These are phyloP conservation scores for Polylopha cassiicola DNA, from an alignment of 2,888 invertebrate species.

Conservation along the genomic window DNA sequence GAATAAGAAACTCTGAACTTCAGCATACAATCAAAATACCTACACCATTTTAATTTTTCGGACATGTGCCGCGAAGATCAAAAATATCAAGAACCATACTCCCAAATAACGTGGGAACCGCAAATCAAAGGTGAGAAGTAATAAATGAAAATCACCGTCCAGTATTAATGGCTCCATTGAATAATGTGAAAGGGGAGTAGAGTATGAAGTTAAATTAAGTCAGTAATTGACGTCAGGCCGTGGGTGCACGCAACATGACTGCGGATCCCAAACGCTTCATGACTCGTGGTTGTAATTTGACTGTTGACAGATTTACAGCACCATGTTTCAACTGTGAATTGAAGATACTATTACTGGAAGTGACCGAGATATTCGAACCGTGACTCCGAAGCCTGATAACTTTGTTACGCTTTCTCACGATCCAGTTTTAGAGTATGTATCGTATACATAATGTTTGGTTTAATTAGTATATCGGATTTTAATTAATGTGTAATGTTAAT, in stretches of 20 bases:
- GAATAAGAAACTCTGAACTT: too few relatives aligned
- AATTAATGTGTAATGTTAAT: too few relatives aligned
- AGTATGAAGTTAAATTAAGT: slow-evolving; percentile 4
- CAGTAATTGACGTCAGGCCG: slow-evolving; percentile 5
- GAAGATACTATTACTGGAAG: slow-evolving; percentile 34
- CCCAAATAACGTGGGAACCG: slow-evolving; percentile 3
- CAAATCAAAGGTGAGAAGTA: slow-evolving; percentile 15
- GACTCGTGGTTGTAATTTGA: slow-evolving; percentile 52
- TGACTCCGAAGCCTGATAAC: slow-evolving; percentile 14
- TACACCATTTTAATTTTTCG: too few relatives aligned
- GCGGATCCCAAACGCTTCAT: slow-evolving; percentile 35
- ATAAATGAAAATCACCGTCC: slow-evolving; percentile 6
- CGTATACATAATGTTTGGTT: too few relatives aligned
- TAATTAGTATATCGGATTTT: too few relatives aligned
- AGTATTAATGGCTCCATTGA: slow-evolving; percentile 13
- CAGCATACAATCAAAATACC: too few relatives aligned
- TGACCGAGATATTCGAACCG: slow-evolving; percentile 13
- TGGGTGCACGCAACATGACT: slow-evolving; percentile 32
- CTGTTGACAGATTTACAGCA: slow-evolving; percentile 63
- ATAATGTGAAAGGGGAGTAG: slow-evolving; percentile 3
- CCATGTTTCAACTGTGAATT: slow-evolving; percentile 34
- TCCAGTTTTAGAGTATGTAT: slow-evolving; percentile 15
- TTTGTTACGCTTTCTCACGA: slow-evolving; percentile 17
- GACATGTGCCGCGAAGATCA: too few relatives aligned
- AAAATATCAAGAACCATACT: background rate